Percentiles rank a stretch among this genome's conserved stretches.
These are phyloP conservation scores for Neuroterus valhalla DNA, from an alignment of 1,140 invertebrate genomes.

Conservation along the genomic window DNA sequence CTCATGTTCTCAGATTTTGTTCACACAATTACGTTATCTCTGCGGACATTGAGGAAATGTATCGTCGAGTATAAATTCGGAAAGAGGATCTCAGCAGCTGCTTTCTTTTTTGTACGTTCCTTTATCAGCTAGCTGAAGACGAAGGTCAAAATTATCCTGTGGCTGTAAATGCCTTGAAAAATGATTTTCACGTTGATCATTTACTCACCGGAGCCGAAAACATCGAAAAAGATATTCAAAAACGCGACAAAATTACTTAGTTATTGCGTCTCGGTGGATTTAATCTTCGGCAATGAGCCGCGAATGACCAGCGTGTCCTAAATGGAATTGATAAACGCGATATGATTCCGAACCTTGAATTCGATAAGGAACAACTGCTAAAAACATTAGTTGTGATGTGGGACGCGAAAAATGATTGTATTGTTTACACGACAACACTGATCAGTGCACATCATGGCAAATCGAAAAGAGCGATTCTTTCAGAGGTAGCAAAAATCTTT, in stretches of 20 bases:
- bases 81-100: conserved; percentile 12
- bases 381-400: not conserved
- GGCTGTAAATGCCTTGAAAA: not conserved
- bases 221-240: too few relatives aligned
- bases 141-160: too few relatives aligned
- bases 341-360: not conserved
- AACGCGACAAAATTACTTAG: not conserved
- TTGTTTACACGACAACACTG: not conserved
- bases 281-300: conserved; percentile 61
- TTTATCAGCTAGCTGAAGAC: too few relatives aligned
- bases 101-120: not conserved
- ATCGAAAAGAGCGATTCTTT: conserved; percentile 31
- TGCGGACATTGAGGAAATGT: conserved; percentile 55
- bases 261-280: too few relatives aligned
- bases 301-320: conserved; percentile 49
- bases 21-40: conserved; percentile 49
- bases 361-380: too few relatives aligned
- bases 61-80: conserved; percentile 41
- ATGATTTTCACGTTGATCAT: not conserved
- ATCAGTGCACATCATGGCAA: conserved; percentile 41
- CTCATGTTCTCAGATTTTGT: conserved; percentile 58
- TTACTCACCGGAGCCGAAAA: too few relatives aligned
- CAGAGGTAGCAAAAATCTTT: too few relatives aligned
- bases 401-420: too few relatives aligned
- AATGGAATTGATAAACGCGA: too few relatives aligned